These are phyloP conservation scores for Myotis pilosus DNA, from an alignment of 2,797 vertebrate genomes.

Conservation along the genomic window DNA sequence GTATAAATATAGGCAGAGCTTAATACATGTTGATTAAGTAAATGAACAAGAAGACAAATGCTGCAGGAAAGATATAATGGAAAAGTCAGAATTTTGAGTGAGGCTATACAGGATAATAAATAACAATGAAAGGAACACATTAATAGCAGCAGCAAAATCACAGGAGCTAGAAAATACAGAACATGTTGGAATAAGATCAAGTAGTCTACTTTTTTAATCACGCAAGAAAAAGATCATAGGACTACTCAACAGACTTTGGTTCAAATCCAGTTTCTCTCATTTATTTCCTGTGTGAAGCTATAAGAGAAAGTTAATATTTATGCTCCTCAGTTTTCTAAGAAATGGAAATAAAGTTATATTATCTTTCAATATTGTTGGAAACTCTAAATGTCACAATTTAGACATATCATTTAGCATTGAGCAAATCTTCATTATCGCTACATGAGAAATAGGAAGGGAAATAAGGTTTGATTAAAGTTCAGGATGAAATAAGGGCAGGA, in stretches of 20 bases:
- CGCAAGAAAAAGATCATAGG: background rate
- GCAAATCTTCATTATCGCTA: background rate
- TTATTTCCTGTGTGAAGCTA: background rate
- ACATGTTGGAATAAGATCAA: background rate
- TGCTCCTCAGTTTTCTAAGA: background rate
- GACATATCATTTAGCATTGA: background rate
- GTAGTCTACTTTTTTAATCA: background rate
- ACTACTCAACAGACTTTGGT: background rate
- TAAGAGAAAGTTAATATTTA: background rate
- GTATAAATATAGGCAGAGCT: background rate
- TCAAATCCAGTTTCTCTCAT: background rate
- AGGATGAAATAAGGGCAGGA: background rate
- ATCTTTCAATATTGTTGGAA: background rate
- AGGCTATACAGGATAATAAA: background rate
- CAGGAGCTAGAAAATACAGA: background rate
- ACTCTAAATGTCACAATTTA: background rate
- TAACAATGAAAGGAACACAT: background rate
- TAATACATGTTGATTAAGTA: background rate
- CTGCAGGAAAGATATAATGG: background rate
- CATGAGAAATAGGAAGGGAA: background rate
- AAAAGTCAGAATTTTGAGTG: background rate
- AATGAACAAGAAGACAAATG: background rate
- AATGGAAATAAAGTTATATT: background rate
- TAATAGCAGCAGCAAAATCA: background rate
- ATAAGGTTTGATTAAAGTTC: background rate